Conservation (phyloP, 1,140 invertebrate genomes). For the Temnothorax curvispinosus region DNA sequence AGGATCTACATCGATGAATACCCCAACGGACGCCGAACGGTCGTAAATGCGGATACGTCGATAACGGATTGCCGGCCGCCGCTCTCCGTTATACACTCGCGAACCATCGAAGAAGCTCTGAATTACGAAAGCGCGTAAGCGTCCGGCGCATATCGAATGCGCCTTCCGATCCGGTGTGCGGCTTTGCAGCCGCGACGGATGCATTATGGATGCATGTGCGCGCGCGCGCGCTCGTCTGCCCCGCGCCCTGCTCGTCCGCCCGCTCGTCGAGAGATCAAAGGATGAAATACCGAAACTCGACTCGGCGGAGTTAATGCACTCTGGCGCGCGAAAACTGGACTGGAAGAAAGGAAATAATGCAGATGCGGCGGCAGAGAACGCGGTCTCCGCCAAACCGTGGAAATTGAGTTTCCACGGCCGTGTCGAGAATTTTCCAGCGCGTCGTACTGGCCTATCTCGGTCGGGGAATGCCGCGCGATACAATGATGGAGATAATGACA, state of each 20-base stretch:
- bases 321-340: conserved; percentile 13
- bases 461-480: background rate
- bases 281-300: conserved; percentile 33
- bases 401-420: conserved; percentile 33
- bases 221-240: background rate
- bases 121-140: conserved; percentile 50
- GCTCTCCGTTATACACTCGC: background rate
- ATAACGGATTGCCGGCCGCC: conserved; percentile 44
- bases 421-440: background rate
- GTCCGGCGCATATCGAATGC: conserved; percentile 36
- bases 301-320: conserved; percentile 51
- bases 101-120: conserved; percentile 31
- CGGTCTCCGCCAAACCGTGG: conserved; percentile 1
- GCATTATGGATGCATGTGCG: conserved; percentile 55
- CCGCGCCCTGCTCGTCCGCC: background rate
- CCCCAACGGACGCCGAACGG: conserved; percentile 25
- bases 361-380: background rate
- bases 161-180: conserved; percentile 1
- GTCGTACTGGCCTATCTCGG: background rate
- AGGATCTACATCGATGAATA: conserved; percentile 51
- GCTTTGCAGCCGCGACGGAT: conserved; percentile 36
- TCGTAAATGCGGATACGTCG: conserved; percentile 40
- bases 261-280: conserved; percentile 62
- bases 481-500: background rate
- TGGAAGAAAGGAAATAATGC: conserved; percentile 51